These are phyloP conservation scores for Zosterops japonicus DNA, from an alignment of 2,113 vertebrate genomes.

Conservation along the genomic window DNA sequence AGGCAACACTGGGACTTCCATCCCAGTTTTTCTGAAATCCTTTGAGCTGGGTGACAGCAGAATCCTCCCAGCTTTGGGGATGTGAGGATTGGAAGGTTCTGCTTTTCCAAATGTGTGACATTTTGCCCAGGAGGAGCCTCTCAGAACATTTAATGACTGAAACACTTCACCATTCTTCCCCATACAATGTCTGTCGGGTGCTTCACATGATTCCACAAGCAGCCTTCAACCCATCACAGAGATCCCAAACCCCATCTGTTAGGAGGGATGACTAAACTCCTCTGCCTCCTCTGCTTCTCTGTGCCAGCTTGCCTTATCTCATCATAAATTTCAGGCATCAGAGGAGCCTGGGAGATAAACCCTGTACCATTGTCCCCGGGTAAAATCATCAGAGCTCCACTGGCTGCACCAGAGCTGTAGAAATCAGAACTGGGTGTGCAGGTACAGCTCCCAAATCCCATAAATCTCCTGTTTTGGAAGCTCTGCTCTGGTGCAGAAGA, in stretches of 20 bases:
- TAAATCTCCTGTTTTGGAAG: neutral
- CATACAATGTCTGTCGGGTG: neutral
- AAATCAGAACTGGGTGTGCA: neutral
- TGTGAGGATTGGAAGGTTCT: neutral
- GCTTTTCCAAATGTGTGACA: neutral
- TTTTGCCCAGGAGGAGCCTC: neutral
- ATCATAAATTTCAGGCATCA: neutral
- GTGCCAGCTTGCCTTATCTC: constrained; percentile 2
- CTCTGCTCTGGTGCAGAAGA: neutral
- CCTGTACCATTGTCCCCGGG: neutral
- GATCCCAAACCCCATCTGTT: constrained; percentile 36
- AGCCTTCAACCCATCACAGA: neutral
- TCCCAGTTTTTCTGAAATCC: neutral
- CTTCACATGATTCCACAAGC: neutral
- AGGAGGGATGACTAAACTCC: constrained; percentile 48
- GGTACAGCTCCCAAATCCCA: neutral
- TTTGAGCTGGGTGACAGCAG: neutral
- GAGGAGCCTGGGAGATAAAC: neutral
- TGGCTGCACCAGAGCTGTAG: neutral
- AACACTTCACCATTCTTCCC: neutral
- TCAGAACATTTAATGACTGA: neutral
- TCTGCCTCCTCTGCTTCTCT: constrained; percentile 27
- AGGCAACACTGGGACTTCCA: neutral
- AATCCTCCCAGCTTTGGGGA: neutral
- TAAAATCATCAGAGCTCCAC: neutral